Conservation (phyloP, 2,797 vertebrate genomes). For the Megalops cyprinoides region DNA sequence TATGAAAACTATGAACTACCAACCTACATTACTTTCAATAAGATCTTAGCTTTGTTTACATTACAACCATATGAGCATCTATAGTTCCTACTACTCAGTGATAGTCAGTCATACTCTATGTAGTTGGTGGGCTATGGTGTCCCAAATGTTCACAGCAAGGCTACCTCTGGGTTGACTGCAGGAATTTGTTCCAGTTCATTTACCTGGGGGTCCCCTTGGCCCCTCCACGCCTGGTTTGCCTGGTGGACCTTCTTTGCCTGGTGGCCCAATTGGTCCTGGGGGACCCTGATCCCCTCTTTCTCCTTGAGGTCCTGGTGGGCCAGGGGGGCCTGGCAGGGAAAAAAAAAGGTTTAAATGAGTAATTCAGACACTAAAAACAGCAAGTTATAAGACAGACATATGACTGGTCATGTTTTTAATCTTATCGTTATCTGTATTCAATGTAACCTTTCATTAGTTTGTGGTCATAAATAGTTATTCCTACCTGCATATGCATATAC, state of each 20-base stretch:
- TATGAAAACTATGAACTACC: too few species aligned
- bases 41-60: too few species aligned
- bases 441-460: too few species aligned
- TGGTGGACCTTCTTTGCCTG: constrained; percentile 70
- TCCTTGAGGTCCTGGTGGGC: constrained; percentile 74
- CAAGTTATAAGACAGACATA: too few species aligned
- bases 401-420: too few species aligned
- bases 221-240: constrained; percentile 75
- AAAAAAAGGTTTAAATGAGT: not conserved
- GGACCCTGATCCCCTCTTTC: constrained; percentile 67
- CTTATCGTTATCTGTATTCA: too few species aligned
- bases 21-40: too few species aligned
- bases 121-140: not conserved
- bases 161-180: too few species aligned
- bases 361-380: too few species aligned
- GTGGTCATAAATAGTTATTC: not conserved
- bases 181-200: not conserved
- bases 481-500: not conserved
- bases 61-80: too few species aligned
- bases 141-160: too few species aligned
- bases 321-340: constrained; percentile 68
- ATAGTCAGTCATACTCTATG: not conserved
- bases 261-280: constrained; percentile 66
- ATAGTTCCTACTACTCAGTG: too few species aligned
- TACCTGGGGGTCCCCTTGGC: constrained; percentile 79